Conservation (phyloP, 2,113 vertebrate genomes). For the Oreocharis arfaki region DNA sequence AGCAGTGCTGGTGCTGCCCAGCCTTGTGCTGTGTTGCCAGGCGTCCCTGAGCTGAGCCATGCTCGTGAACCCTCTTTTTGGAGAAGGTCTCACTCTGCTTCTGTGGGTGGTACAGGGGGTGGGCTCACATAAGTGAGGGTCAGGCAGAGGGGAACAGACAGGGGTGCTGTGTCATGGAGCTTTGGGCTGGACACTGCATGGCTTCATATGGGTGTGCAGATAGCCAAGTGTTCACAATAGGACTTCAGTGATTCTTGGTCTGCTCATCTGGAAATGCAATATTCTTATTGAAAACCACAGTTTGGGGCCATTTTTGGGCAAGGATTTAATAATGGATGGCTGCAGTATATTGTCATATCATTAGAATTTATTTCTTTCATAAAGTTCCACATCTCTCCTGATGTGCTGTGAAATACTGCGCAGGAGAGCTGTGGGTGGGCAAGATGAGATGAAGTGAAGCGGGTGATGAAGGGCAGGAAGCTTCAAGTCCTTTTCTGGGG, state of each 20-base stretch:
- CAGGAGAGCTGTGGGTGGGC: neutral
- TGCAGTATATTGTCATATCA: neutral
- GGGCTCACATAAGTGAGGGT: accelerated
- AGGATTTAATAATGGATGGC: neutral
- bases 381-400: neutral
- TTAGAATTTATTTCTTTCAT: neutral
- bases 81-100: neutral
- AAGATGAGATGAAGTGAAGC: neutral
- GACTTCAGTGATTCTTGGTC: neutral
- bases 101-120: neutral
- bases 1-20: neutral
- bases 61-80: accelerated
- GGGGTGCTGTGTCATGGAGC: accelerated
- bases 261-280: neutral
- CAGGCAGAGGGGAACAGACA: neutral
- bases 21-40: accelerated
- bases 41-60: neutral
- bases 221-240: neutral
- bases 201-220: neutral
- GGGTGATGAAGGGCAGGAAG: neutral
- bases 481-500: neutral
- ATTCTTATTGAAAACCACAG: neutral
- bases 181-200: neutral
- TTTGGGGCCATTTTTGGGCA: neutral
- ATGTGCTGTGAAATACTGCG: neutral